Evolutionary conservation across 2,888 invertebrate genomes (phyloP).

Genomic region (Oscheius sp.): DNA sequence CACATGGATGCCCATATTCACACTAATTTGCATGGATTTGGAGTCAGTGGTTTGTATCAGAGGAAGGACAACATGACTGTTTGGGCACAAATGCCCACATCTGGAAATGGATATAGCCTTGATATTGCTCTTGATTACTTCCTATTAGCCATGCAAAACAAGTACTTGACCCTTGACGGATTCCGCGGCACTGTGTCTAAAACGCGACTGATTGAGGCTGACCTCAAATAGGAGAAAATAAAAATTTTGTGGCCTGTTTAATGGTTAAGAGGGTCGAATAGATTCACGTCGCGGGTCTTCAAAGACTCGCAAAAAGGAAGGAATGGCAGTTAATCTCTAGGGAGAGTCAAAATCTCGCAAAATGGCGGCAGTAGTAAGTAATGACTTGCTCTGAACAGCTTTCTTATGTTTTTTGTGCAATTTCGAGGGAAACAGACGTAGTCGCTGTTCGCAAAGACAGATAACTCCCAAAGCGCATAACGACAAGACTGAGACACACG

Average conservation of each 20-base stretch:
- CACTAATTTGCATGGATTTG: slow-evolving; percentile 17
- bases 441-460: not conserved
- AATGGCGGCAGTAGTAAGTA: slow-evolving; percentile 20
- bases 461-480: slow-evolving; percentile 7
- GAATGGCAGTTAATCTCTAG: slow-evolving; percentile 10
- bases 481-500: not conserved
- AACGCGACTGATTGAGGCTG: too few relatives aligned
- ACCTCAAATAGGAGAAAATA: too few relatives aligned
- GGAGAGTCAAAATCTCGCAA: slow-evolving; percentile 19
- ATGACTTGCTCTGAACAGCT: slow-evolving; percentile 19
- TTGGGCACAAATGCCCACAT: slow-evolving; percentile 1
- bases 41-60: not conserved
- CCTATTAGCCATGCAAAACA: slow-evolving; percentile 34
- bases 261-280: slow-evolving; percentile 3
- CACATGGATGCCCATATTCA: slow-evolving; percentile 28
- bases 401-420: not conserved
- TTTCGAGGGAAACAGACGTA: not conserved
- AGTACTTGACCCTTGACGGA: slow-evolving; percentile 31
- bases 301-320: slow-evolving; percentile 23
- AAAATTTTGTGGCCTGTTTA: too few relatives aligned
- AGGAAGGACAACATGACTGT: not conserved
- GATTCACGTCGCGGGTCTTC: not conserved
- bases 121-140: slow-evolving; percentile 35
- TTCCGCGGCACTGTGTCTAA: too few relatives aligned
- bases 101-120: slow-evolving; percentile 19